These are phyloP conservation scores for Galbula dea DNA, from an alignment of 2,113 vertebrate species.

Conservation along the genomic window DNA sequence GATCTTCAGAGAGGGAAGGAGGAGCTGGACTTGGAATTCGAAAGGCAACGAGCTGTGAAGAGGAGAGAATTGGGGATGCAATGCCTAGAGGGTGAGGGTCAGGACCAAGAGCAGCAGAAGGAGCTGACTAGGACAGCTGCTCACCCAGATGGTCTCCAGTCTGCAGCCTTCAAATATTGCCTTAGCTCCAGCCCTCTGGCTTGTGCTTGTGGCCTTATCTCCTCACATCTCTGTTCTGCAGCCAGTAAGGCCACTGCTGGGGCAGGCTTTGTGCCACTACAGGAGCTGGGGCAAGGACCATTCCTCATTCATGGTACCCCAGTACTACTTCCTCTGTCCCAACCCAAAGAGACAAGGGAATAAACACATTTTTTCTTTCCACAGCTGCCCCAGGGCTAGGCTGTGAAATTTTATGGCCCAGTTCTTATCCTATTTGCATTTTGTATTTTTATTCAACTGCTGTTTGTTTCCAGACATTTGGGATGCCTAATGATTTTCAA, in stretches of 20 bases:
- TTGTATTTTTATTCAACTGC: constrained; percentile 40
- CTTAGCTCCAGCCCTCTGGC: neutral
- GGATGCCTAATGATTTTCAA: constrained; percentile 66
- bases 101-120: constrained; percentile 54
- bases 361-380: neutral
- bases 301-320: neutral
- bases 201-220: neutral
- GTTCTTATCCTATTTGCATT: constrained; percentile 58
- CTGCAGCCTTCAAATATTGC: constrained; percentile 26
- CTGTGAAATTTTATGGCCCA: constrained; percentile 55
- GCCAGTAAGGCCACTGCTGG: neutral
- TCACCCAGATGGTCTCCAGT: constrained; percentile 39
- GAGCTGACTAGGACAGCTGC: constrained; percentile 52
- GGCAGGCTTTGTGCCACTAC: neutral
- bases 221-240: neutral
- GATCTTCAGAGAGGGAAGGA: neutral
- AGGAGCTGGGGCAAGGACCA: neutral
- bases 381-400: neutral
- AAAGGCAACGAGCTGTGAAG: neutral
- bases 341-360: neutral
- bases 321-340: neutral
- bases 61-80: constrained; percentile 6
- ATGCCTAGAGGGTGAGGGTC: constrained; percentile 58
- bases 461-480: constrained; percentile 57
- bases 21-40: neutral